Evolutionary conservation across 2,113 vertebrate species (phyloP), one percentile per base, ranked within the genome.

Genomic region (Hipposideros armiger): DNA sequence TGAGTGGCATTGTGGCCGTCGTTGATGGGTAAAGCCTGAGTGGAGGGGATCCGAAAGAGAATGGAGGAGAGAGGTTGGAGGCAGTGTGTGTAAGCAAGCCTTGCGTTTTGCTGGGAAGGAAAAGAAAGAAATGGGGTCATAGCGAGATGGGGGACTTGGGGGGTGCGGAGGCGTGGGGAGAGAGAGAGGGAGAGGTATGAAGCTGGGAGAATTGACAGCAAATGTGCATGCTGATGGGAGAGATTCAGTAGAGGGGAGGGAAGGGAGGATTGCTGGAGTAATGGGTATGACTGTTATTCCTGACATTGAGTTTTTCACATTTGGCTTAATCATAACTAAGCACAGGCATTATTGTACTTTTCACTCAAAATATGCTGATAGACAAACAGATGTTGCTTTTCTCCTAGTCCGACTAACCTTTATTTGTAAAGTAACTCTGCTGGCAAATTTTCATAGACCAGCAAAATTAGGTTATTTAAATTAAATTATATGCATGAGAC

Each of bases 401-500:
- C 45, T 82, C 54, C 36, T 76, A 4, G 52, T 67, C 73, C 45
- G 7, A 96, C 26, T 87, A 67, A 40, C 62, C 24, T 90, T 87
- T 69, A 70, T 56, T 84, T 91, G 82, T 67, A 50, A 73, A 52
- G 47, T 81, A 66, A 52, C 54, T 60, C n/a, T 78, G 76, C 56
- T 47, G 30, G 42, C 28, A 78, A 54, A 78, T 86, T 96, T 94
- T 83, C 73, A 89, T 54, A 93, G 54, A 64, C 72, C 54, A 94
- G 54, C 64, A 89, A 69, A 92, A 90, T 95, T 85, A 91, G 85
- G 56, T 90, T 95, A 82, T 95, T 69, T 77, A 77, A 58, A 32
- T 77, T 45, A 84, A 56, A 82, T 76, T 87, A 36, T 81, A 87
- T 30, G 40, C 91, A 80, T 66, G 84, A 96, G 82, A 94, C 64